Conservation (phyloP, 2,888 invertebrate species). For the Pemphredon lugubris region DNA sequence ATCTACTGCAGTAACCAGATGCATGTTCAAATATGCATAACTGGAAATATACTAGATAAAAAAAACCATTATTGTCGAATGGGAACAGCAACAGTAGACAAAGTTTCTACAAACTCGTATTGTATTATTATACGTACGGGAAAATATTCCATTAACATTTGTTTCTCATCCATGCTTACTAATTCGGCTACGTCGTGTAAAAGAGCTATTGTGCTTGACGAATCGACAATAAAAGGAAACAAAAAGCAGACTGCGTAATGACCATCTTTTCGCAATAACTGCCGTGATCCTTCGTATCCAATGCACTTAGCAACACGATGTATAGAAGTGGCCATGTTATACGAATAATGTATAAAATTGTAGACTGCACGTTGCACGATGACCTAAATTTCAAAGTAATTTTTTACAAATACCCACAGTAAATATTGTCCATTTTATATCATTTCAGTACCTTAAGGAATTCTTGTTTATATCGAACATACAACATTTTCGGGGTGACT, state of each 20-base stretch:
- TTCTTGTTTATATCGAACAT: slow-evolving; percentile 85
- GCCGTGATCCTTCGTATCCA: slow-evolving; percentile 86
- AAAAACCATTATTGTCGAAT: neutral
- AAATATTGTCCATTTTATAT: neutral
- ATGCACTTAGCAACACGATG: slow-evolving; percentile 86
- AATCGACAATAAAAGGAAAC: slow-evolving; percentile 83
- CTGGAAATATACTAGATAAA: slow-evolving; percentile 85
- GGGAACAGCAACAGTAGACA: neutral
- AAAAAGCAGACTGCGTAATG: slow-evolving; percentile 86
- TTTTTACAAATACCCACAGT: slow-evolving; percentile 1
- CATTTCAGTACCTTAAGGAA: slow-evolving; percentile 75
- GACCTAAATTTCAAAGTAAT: slow-evolving; percentile 75
- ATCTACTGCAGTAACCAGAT: slow-evolving; percentile 83
- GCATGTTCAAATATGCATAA: slow-evolving; percentile 86
- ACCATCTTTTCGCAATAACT: slow-evolving; percentile 87
- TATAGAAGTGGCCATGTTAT: slow-evolving; percentile 84
- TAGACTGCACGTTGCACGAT: slow-evolving; percentile 84
- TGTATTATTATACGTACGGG: slow-evolving; percentile 67
- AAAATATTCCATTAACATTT: slow-evolving; percentile 84
- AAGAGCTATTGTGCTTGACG: slow-evolving; percentile 84
- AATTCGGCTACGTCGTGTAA: slow-evolving; percentile 85
- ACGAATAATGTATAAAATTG: slow-evolving; percentile 83
- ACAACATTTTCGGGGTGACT: slow-evolving; percentile 84
- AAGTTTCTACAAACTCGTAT: neutral
- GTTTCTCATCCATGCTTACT: slow-evolving; percentile 83